Conservation (phyloP, 1,140 invertebrate species). For the Nylanderia fulva region DNA sequence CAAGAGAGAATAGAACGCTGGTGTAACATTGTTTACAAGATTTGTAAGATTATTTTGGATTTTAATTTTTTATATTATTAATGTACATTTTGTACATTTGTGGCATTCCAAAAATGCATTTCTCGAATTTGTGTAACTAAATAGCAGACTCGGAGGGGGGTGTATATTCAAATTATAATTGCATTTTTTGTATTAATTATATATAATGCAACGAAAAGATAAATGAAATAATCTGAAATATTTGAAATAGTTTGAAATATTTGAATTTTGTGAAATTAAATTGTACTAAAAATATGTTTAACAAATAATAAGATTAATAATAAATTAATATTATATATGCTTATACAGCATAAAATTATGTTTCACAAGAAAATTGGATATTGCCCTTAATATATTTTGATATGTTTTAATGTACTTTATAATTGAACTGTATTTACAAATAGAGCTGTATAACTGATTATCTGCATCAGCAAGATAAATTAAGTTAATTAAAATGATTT, state of each 20-base stretch:
- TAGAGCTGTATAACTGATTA: not conserved
- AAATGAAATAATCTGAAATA: not conserved
- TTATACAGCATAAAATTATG: not conserved
- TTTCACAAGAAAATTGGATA: not conserved
- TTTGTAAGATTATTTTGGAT: not conserved
- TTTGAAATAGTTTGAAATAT: constrained; percentile 19
- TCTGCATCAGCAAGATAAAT: constrained; percentile 9
- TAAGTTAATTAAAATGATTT: constrained; percentile 34
- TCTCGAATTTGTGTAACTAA: not conserved
- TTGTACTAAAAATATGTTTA: constrained; percentile 1
- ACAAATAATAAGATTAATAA: not conserved
- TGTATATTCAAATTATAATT: not conserved
- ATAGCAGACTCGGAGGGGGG: not conserved
- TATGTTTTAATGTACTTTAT: no score
- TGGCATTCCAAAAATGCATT: constrained; percentile 13
- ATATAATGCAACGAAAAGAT: not conserved
- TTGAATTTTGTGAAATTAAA: not conserved
- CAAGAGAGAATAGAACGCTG: no score
- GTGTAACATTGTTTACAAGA: no score
- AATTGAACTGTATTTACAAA: constrained; percentile 1
- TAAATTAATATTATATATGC: not conserved
- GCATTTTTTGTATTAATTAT: not conserved
- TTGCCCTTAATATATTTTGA: constrained; percentile 1
- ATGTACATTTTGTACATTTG: not conserved
- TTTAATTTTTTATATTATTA: constrained; percentile 17